Conservation (phyloP, 2,113 vertebrate species). For the Entelurus aequoreus region DNA sequence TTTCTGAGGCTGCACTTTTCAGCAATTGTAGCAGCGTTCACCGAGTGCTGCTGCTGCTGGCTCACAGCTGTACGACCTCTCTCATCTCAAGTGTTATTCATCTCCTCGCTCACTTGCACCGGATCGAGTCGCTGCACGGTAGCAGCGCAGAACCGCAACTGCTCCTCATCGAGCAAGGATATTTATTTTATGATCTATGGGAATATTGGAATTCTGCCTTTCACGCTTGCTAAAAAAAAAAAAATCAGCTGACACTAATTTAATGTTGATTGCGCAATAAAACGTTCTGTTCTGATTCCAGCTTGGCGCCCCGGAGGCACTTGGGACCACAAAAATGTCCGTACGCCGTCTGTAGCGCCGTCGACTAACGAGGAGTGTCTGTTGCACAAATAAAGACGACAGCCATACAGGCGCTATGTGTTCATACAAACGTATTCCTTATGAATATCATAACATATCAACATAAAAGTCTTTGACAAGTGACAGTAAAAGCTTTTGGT, state of each 20-base stretch:
- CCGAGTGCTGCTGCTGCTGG: conserved; percentile 39
- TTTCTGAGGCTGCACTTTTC: not conserved
- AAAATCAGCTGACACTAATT: no score
- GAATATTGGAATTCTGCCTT: conserved; percentile 54
- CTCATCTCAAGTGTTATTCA: conserved; percentile 59
- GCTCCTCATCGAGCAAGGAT: conserved; percentile 46
- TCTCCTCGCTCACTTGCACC: conserved; percentile 36
- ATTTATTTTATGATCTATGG: conserved; percentile 58
- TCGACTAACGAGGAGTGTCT: conserved; percentile 17
- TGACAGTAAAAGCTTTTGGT: no score
- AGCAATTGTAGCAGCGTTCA: conserved; percentile 34
- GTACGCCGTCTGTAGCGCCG: conserved; percentile 20
- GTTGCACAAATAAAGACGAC: not conserved
- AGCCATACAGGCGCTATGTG: no score
- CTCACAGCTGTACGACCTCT: conserved; percentile 59
- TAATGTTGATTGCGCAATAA: conserved; percentile 20
- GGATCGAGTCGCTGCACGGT: conserved; percentile 61
- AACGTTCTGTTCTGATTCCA: conserved; percentile 45
- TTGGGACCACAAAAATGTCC: conserved; percentile 32
- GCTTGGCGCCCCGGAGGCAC: conserved; percentile 49
- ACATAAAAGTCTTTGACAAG: no score
- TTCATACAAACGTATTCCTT: no score
- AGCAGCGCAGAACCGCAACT: conserved; percentile 52
- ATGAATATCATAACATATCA: no score
- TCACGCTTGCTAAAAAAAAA: no score